Conservation (phyloP, 2,888 invertebrate species). For the Pantelozetes paolii region DNA sequence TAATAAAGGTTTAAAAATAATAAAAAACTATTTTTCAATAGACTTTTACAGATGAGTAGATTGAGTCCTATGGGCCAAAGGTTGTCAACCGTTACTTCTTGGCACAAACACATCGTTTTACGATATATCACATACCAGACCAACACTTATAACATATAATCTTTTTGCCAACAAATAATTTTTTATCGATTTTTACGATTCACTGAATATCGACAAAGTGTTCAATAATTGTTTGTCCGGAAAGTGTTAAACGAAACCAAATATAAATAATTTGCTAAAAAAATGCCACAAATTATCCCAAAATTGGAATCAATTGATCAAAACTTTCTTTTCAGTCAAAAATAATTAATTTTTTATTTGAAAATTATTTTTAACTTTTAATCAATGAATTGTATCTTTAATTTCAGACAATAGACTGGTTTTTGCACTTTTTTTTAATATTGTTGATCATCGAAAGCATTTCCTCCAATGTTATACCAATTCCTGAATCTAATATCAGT, state of each 20-base stretch:
- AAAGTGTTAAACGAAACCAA: background rate
- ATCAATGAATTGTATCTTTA: background rate
- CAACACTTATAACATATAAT: background rate
- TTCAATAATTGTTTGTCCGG: background rate
- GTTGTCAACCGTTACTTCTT: conserved; percentile 36
- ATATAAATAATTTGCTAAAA: background rate
- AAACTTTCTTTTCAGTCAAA: background rate
- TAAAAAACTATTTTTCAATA: background rate
- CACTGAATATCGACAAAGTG: background rate
- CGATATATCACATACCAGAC: background rate
- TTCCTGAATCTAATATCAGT: no score
- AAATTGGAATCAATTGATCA: background rate
- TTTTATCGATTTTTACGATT: conserved; percentile 4
- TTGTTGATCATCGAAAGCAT: background rate
- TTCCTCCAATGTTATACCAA: background rate
- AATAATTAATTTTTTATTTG: background rate
- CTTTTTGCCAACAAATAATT: background rate
- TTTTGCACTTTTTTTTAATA: background rate
- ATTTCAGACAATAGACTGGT: no score
- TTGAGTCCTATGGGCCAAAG: conserved; percentile 27
- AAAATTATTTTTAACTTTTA: background rate
- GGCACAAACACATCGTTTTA: background rate
- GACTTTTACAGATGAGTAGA: conserved; percentile 22
- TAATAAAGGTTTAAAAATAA: background rate
- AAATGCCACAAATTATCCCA: background rate